A percentile compares a stretch with the other conserved stretches of the same genome.
These are phyloP conservation scores for Brevimyrus niger DNA, from an alignment of 2,113 vertebrate species.

Conservation along the genomic window DNA sequence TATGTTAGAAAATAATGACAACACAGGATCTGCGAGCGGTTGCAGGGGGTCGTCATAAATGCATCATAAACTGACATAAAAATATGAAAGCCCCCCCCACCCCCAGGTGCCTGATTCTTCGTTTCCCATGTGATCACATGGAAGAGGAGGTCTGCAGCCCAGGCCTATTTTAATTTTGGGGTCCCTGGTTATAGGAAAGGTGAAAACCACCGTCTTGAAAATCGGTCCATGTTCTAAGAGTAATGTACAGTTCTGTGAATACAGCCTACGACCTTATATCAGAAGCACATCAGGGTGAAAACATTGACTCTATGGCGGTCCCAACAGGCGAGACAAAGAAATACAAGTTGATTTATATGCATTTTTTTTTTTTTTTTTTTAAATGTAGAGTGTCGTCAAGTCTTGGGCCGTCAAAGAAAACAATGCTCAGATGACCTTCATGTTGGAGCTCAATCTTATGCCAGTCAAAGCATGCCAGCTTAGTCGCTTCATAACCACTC, in stretches of 20 bases:
- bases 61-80: background rate
- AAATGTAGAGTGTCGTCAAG: no score
- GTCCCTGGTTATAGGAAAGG: background rate
- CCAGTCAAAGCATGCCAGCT: no score
- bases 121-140: background rate
- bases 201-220: background rate
- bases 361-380: background rate
- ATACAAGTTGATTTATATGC: background rate
- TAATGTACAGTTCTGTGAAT: background rate
- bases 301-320: background rate
- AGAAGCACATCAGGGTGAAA: no score
- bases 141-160: background rate
- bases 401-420: no score
- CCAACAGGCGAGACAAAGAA: background rate
- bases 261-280: background rate
- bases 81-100: background rate
- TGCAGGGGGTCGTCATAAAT: background rate
- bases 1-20: background rate
- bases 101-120: background rate
- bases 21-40: no score
- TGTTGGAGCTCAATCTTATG: no score
- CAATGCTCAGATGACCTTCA: no score
- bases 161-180: background rate
- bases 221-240: background rate
- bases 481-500: no score